Conservation (phyloP, 2,888 invertebrate species). For the Eubasilissa splendida region DNA sequence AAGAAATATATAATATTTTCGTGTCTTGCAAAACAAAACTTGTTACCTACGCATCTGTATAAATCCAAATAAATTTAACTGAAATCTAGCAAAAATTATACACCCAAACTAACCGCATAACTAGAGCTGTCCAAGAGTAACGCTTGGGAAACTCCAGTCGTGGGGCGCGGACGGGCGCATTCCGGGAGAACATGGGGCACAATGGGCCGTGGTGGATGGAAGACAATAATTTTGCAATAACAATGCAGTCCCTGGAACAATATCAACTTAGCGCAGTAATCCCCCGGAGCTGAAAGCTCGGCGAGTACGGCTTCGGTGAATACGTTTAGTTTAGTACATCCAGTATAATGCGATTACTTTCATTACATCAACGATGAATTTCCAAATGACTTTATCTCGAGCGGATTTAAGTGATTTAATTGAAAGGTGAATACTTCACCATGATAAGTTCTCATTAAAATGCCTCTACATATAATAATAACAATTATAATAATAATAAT, state of each 20-base stretch:
- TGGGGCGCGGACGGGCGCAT: neutral
- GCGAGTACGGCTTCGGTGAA: conserved; percentile 1
- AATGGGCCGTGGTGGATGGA: conserved; percentile 38
- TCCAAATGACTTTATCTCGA: too few relatives aligned
- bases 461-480: too few relatives aligned
- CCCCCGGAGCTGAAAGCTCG: neutral
- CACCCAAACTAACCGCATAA: neutral
- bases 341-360: conserved; percentile 1
- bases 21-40: too few relatives aligned
- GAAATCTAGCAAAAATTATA: too few relatives aligned
- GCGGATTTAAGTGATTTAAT: too few relatives aligned
- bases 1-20: too few relatives aligned
- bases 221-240: conserved; percentile 58
- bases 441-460: too few relatives aligned
- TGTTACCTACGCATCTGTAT: too few relatives aligned
- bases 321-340: conserved; percentile 5
- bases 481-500: too few relatives aligned
- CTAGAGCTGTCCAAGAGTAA: neutral
- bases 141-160: conserved; percentile 35
- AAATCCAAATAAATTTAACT: too few relatives aligned
- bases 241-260: conserved; percentile 57
- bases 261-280: conserved; percentile 54
- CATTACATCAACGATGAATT: neutral
- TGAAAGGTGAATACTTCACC: too few relatives aligned
- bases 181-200: conserved; percentile 24